Percentiles rank a stretch among this genome's conserved stretches.
Evolutionary conservation across 2,113 vertebrate genomes (phyloP).

Genomic region (Australoheros scitulus): DNA sequence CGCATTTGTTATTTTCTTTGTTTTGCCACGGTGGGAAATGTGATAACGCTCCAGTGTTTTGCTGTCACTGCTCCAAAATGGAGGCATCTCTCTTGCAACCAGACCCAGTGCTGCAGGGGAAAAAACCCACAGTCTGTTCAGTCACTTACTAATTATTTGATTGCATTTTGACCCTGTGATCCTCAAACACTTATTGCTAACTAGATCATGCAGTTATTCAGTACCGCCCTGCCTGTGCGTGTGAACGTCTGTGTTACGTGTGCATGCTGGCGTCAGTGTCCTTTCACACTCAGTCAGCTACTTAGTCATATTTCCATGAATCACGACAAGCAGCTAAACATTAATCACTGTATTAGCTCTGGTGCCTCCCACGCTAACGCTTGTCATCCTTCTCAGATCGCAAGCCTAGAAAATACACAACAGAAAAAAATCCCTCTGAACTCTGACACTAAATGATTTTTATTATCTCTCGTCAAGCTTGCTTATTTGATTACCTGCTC

Average conservation of each 20-base stretch:
- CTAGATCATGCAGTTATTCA: slow-evolving; percentile 26
- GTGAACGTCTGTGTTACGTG: slow-evolving; percentile 13
- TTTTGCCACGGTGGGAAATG: slow-evolving; percentile 34
- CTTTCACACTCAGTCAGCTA: slow-evolving; percentile 56
- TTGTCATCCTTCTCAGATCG: slow-evolving; percentile 30
- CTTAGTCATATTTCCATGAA: slow-evolving; percentile 61
- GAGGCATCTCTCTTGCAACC: slow-evolving; percentile 18
- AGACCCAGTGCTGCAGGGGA: not conserved
- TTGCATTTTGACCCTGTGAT: slow-evolving; percentile 30
- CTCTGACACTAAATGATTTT: slow-evolving; percentile 31
- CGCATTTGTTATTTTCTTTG: slow-evolving; percentile 47
- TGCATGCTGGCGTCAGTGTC: slow-evolving; percentile 21
- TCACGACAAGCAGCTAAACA: slow-evolving; percentile 59
- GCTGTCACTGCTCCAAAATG: slow-evolving; percentile 36
- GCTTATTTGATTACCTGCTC: slow-evolving; percentile 46
- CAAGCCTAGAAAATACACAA: not conserved
- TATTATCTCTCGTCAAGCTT: slow-evolving; percentile 14
- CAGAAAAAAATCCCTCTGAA: slow-evolving; percentile 1
- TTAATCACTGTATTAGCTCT: slow-evolving; percentile 39
- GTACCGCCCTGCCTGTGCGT: not conserved
- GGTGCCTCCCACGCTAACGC: slow-evolving; percentile 28
- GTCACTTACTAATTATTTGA: slow-evolving; percentile 21
- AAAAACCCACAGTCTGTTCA: not conserved
- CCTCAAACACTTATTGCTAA: slow-evolving; percentile 31
- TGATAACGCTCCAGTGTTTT: slow-evolving; percentile 28